These are phyloP conservation scores for Tautogolabrus adspersus DNA, from an alignment of 2,113 vertebrate genomes.

Conservation along the genomic window DNA sequence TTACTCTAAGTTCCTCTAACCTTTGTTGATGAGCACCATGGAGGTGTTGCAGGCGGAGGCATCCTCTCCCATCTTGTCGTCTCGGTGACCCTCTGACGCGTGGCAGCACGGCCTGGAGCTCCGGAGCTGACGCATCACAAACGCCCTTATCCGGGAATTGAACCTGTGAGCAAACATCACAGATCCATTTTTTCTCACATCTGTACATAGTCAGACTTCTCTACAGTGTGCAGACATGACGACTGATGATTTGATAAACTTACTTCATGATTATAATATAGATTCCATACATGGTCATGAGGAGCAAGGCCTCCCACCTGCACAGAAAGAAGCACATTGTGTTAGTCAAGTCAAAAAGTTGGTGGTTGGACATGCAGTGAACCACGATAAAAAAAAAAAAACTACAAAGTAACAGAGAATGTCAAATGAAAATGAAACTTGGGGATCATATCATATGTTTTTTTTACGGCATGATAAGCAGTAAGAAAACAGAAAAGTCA, in stretches of 20 bases:
- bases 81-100: constrained; percentile 51
- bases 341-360: constrained; percentile 8
- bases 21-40: constrained; percentile 84
- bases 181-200: background rate
- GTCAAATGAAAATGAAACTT: no score
- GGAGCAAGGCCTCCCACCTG: constrained; percentile 86
- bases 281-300: constrained; percentile 84
- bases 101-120: constrained; percentile 56
- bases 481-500: no score
- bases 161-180: constrained; percentile 71
- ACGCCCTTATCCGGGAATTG: constrained; percentile 76
- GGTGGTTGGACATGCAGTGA: background rate
- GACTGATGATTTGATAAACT: constrained; percentile 45
- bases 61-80: constrained; percentile 75
- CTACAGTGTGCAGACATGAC: background rate
- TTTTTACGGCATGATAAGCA: no score
- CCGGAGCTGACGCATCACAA: constrained; percentile 63
- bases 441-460: no score
- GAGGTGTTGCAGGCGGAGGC: constrained; percentile 77
- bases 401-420: no score
- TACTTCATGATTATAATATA: constrained; percentile 88
- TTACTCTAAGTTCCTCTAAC: constrained; percentile 20
- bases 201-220: background rate
- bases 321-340: constrained; percentile 16
- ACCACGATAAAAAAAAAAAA: background rate